These are phyloP conservation scores for Ophion slaviceki DNA, from an alignment of 2,888 invertebrate species.

Conservation along the genomic window DNA sequence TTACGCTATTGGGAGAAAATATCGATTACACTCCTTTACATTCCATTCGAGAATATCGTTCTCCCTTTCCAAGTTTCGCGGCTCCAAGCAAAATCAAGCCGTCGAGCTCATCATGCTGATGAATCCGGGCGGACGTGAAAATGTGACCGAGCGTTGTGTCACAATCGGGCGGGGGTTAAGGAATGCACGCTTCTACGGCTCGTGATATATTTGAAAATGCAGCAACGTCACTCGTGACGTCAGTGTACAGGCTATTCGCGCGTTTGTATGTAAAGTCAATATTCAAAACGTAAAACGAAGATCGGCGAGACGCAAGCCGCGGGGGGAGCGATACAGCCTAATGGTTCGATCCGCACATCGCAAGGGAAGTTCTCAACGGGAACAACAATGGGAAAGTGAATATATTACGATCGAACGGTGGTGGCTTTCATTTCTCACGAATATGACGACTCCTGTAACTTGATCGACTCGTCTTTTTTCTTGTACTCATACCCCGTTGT, in stretches of 20 bases:
- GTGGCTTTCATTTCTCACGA: conserved; percentile 2
- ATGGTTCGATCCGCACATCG: neutral
- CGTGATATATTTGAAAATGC: conserved; percentile 49
- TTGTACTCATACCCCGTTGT: conserved; percentile 57
- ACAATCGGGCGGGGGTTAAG: conserved; percentile 39
- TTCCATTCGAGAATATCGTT: conserved; percentile 33
- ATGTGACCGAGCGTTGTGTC: conserved; percentile 39
- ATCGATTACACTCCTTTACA: conserved; percentile 14
- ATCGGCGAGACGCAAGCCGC: neutral
- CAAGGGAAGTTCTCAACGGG: neutral
- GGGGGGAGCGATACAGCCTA: neutral
- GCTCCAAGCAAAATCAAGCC: conserved; percentile 7
- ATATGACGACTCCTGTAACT: conserved; percentile 17
- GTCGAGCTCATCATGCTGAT: conserved; percentile 11
- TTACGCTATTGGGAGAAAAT: conserved; percentile 58
- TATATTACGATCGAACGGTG: neutral
- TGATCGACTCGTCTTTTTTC: conserved; percentile 26
- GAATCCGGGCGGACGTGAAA: neutral
- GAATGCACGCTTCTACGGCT: conserved; percentile 48
- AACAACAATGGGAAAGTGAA: conserved; percentile 2
- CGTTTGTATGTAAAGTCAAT: conserved; percentile 34
- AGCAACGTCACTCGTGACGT: conserved; percentile 56
- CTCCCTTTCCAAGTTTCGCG: conserved; percentile 32
- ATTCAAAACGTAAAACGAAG: conserved; percentile 12
- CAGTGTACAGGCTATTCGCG: conserved; percentile 39